Base-by-base conservation (phyloP, 2,888 invertebrate species). In the Eupeodes latifasciatus region DNA sequence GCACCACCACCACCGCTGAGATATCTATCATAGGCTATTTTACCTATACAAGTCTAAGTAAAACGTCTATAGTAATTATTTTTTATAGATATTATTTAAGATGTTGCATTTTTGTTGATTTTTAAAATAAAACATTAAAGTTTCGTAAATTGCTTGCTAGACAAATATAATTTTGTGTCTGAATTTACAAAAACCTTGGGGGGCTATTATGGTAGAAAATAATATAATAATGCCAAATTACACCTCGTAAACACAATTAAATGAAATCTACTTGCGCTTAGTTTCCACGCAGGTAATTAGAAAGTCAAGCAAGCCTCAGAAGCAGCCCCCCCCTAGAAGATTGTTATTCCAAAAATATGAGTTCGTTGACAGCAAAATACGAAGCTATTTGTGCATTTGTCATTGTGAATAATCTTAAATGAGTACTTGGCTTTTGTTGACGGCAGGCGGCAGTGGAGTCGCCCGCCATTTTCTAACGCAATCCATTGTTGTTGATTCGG, bases 221-320 rank as follows among this genome's bases (percentile, higher is more conserved):
- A 62, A 72, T 34, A n/a, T 61, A 47, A 71, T 49, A 67, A 76
- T 47, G 10, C 67, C 51, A 69, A 81, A 81, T 81, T 75, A 72
- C 72, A 72, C 72, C 72, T 72, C 72, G 10, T 72, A 72, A 72
- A 59, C 59, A 72, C 62, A 85, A 82, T 82, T 75, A 74, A 74
- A 82, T 78, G 74, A 19, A 75, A 86, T 86, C 78, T 44, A 53
- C 67, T 51, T 55, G 49, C 77, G 49, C 74, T 67, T 57, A 14
- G 72, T 55, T n/a, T 62, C 19, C 36, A 34, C 19, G 61, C 55
- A n/a, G 66, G 64, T 76, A 84, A 84, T 80, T 87, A 80, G 87
- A 83, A 83, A 83, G 79, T 83, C 59, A 44, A 71, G 44, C 64
- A 40, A 40, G 40, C 40, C 40, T 27, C 27, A 27, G 27, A 27